Conservation (phyloP, 2,888 invertebrate species). For the Nymphalis polychloros region DNA sequence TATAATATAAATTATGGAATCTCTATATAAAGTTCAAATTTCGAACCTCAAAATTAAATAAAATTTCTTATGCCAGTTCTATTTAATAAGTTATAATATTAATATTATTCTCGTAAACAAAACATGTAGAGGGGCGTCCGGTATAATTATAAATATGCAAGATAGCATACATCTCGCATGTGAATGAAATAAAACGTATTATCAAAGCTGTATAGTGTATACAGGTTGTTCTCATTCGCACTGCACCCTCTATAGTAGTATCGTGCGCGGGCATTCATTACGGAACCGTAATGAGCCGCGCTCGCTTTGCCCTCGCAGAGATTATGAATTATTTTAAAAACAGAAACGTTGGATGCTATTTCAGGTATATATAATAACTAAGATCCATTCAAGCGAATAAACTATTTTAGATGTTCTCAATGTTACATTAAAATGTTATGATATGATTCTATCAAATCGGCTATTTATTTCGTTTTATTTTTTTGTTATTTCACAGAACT, state of each 20-base stretch:
- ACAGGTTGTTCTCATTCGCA: constrained; percentile 37
- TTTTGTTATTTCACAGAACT: too few relatives aligned
- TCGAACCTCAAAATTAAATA: background rate
- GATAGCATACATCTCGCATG: background rate
- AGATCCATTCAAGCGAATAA: too few relatives aligned
- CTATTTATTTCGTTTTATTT: too few relatives aligned
- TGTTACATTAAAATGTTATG: too few relatives aligned
- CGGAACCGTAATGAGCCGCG: constrained; percentile 61
- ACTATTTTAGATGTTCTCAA: too few relatives aligned
- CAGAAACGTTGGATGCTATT: background rate
- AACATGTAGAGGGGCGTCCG: constrained; percentile 1
- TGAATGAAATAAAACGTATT: constrained; percentile 21
- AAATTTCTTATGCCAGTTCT: too few relatives aligned
- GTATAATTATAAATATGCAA: constrained; percentile 4
- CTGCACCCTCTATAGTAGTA: constrained; percentile 38
- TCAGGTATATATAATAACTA: too few relatives aligned
- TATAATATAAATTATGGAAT: too few relatives aligned
- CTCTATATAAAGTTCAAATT: background rate
- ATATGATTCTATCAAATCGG: too few relatives aligned
- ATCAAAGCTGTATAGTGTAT: constrained; percentile 33
- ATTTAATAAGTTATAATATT: too few relatives aligned
- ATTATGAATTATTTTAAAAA: constrained; percentile 32
- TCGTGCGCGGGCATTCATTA: constrained; percentile 71
- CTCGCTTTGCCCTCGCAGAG: constrained; percentile 47
- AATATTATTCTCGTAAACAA: background rate